Base-by-base conservation (phyloP, 2,888 invertebrate species). In the Ennomos erosarius region DNA sequence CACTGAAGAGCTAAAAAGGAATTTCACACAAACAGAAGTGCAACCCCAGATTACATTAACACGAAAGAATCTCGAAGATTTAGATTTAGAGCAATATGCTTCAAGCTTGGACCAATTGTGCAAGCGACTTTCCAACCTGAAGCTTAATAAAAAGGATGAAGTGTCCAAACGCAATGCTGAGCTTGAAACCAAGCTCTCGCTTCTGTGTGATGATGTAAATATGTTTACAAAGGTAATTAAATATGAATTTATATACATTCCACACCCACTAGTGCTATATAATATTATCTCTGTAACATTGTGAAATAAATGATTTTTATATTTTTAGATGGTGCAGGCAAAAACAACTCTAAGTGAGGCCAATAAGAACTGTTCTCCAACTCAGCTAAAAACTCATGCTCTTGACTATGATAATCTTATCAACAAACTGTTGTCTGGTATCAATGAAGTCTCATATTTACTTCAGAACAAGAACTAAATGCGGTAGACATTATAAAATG, bases 401-500 rank as follows among this genome's bases (percentile, higher is more conserved):
- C 60, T 87, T 16, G 73, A 78, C 34, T 90, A 89, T 65, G 83
- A 85, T 50, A 78, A 77, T 12, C 72, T 88, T 2, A 75, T 90
- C 26, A 86, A 79, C 57, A 89, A 88, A 67, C 64, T 92, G 10
- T 76, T 90, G 0, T 71, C 82, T 1, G 83, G 82, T 3, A 82
- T 90, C 11, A 89, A 90, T 73, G 91, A 88, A 69, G 84, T 88
- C 1, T 80, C 84, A 62, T 90, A 85, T 59, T 76, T 90, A 55
- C 70, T 88, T 40, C 82, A 85, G 52, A 87, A 80, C 56, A 85
- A 82, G 61, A 81, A 84, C 53, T 88, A 73, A 80, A 65, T 26
- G 4, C 26, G 3, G 0, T 6, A 26, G 26, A 26, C 26, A 26
- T 26, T 6, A 26, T 26, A 26, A 26, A 16, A 16, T 16, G 16